Conservation (phyloP, 2,888 invertebrate genomes). For the Idaea biselata region DNA sequence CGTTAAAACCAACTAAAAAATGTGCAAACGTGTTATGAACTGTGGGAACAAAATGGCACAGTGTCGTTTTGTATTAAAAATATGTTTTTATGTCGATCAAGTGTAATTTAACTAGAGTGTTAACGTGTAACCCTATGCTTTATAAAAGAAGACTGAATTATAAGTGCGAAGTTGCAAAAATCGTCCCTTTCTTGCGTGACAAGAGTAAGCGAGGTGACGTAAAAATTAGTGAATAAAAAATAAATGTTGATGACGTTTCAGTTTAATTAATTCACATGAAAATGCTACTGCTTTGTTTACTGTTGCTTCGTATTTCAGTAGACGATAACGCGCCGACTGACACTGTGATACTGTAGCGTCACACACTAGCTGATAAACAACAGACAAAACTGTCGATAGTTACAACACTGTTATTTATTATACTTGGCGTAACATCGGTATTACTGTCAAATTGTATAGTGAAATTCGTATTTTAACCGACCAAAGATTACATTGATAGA, state of each 20-base stretch:
- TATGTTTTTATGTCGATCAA: background rate
- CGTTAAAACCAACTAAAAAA: background rate
- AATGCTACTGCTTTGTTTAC: constrained; percentile 54
- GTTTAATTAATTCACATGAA: constrained; percentile 39
- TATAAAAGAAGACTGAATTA: background rate
- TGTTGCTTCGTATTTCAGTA: constrained; percentile 47
- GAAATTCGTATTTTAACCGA: background rate
- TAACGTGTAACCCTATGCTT: background rate
- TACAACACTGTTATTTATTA: too few relatives aligned
- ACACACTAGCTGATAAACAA: background rate
- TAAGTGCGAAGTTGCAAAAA: background rate
- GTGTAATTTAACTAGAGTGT: background rate
- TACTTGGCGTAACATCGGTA: background rate
- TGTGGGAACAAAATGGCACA: background rate
- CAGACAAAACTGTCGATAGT: background rate
- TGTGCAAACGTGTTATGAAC: background rate
- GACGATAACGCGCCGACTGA: constrained; percentile 47
- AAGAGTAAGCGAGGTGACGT: constrained; percentile 5
- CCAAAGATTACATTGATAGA: background rate
- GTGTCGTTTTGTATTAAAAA: background rate
- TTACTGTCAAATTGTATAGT: background rate
- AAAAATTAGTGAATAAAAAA: constrained; percentile 9
- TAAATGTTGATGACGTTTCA: constrained; percentile 28
- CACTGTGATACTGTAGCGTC: background rate
- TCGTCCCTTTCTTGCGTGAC: background rate